Conservation (phyloP, 2,113 vertebrate species). For the Grus americana region DNA sequence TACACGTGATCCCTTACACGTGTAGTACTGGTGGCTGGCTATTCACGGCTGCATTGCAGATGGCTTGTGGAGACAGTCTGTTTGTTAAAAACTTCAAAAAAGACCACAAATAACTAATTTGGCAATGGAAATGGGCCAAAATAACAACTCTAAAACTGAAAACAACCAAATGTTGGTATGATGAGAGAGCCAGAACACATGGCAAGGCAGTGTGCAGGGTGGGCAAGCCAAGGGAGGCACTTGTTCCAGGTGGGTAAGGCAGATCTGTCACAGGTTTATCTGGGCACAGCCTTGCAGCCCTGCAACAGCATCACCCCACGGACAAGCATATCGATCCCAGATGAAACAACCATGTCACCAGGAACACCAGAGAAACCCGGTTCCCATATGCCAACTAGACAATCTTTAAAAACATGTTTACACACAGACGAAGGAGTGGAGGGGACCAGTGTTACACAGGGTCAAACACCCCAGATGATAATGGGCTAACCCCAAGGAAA, state of each 20-base stretch:
- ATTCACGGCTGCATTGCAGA: neutral
- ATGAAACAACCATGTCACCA: neutral
- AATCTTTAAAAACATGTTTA: neutral
- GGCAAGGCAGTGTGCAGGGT: rapidly evolving
- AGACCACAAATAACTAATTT: neutral
- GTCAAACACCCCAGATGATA: neutral
- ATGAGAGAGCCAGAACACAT: neutral
- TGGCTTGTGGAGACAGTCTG: neutral
- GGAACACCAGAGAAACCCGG: neutral
- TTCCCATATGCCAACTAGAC: neutral
- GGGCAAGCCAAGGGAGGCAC: neutral
- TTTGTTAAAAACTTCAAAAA: neutral
- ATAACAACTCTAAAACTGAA: neutral
- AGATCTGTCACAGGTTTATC: neutral
- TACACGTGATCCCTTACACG: neutral
- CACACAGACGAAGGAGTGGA: neutral
- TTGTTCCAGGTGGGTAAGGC: neutral
- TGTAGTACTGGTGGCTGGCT: neutral
- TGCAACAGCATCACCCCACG: neutral
- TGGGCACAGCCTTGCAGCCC: neutral
- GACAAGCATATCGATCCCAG: neutral
- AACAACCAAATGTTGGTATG: neutral
- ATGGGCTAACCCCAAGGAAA: neutral
- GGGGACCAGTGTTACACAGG: neutral
- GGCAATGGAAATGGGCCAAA: neutral